Evolutionary conservation across 2,113 vertebrate species (phyloP), one percentile per base, ranked within the genome.

Genomic region (Myxocyprinus asiaticus): DNA sequence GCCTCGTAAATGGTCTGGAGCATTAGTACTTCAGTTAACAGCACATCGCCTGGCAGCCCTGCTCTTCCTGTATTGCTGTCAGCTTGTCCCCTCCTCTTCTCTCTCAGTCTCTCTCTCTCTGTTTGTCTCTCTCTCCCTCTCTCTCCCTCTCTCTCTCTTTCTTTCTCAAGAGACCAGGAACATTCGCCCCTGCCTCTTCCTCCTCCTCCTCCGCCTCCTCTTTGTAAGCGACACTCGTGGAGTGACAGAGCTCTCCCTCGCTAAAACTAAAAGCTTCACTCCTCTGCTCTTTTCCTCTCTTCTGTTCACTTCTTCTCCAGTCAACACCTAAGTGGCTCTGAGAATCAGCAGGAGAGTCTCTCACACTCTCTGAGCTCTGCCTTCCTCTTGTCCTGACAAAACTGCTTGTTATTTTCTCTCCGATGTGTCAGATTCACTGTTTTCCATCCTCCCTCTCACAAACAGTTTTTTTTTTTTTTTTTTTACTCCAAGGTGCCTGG

Each of bases 1-100:
- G 95, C 95, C 95, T 98, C 97, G 90, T 98, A 96, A 97, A 99
- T 98, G 90, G 98, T 99, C 95, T 99, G 97, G 95, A 98, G 96
- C 97, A 98, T 99, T 51, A 65, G 73, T 76, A 94, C 93, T 96
- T 95, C 95, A 92, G 89, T 94, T 93, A 93, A 92, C 91, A 68
- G 92, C 93, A 91, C 90, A 91, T 95, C 95, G 95, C 95, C 91
- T 90, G 92, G 93, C 91, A 91, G 94, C 92, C 88, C 90, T 82
- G 90, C 77, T 92, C 91, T 92, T 80, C 90, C 94, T 91, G 89
- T 91, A 93, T 86, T 91, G 91, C 93, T 94, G 91, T 92, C 86
- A 90, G 87, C 87, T 86, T 55, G 80, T 77, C 80, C 83, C 70
- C 82, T 86, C 83, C 82, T 69, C 63, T 76, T 83, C 84, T 66